Evolutionary conservation across 2,113 vertebrate species (phyloP).

Genomic region (Platycercus adscitus): DNA sequence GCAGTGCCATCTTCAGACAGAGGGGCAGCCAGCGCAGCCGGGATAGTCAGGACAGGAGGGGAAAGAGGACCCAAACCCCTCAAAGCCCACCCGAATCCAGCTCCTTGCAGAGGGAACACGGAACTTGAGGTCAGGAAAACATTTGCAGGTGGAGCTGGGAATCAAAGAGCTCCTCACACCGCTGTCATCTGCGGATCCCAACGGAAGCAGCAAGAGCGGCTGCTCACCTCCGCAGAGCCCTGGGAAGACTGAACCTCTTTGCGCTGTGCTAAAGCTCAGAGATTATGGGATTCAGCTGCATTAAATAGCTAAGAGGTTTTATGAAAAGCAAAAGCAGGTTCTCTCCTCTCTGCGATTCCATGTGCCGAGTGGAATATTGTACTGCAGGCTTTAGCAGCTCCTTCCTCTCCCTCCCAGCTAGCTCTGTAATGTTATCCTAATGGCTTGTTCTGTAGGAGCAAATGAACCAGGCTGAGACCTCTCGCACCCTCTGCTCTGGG

Average conservation of each 20-base stretch:
- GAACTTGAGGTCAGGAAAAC: background rate
- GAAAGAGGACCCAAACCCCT: background rate
- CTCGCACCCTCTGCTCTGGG: background rate
- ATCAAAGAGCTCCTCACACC: background rate
- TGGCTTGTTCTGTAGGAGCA: background rate
- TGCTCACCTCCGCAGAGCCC: background rate
- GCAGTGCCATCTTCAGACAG: slow-evolving; percentile 71
- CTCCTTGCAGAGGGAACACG: background rate
- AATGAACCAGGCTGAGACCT: background rate
- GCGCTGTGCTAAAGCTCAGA: background rate
- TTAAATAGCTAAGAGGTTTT: background rate
- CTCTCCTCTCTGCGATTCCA: background rate
- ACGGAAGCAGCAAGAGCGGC: background rate
- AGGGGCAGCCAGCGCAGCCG: background rate
- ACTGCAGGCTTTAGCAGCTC: background rate
- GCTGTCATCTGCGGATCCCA: background rate
- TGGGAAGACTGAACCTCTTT: background rate
- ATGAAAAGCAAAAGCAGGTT: background rate
- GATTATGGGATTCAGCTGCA: background rate
- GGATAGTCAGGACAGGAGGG: fast-evolving
- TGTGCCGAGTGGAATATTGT: background rate
- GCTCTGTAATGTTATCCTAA: no score
- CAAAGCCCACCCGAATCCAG: background rate
- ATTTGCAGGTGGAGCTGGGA: background rate
- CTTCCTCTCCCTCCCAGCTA: background rate